Evolutionary conservation across 2,888 invertebrate genomes (phyloP).

Genomic region (Scaptodrosophila latifasciaeformis): DNA sequence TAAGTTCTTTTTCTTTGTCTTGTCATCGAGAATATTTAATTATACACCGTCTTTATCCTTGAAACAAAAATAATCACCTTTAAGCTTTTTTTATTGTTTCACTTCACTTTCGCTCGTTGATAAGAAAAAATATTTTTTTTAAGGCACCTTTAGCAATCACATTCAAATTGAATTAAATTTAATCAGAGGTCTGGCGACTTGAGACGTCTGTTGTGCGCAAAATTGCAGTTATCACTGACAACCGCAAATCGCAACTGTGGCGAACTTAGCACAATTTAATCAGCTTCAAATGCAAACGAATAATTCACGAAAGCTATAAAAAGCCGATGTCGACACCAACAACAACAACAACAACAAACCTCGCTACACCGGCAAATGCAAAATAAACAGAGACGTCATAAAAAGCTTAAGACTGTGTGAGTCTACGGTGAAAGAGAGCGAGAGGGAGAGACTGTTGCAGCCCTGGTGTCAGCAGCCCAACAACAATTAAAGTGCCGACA

Average conservation of each 20-base stretch:
- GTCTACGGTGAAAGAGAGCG: slow-evolving; percentile 15
- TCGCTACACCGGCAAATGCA: background rate
- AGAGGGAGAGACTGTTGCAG: slow-evolving; percentile 3
- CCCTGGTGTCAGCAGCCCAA: too few species aligned
- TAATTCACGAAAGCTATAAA: background rate
- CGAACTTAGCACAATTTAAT: slow-evolving; percentile 24
- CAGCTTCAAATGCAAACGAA: slow-evolving; percentile 18
- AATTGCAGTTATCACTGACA: slow-evolving; percentile 53
- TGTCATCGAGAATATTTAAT: too few species aligned
- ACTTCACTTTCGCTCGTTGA: background rate
- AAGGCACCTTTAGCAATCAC: background rate
- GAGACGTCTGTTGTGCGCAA: slow-evolving; percentile 22
- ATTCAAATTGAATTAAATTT: too few species aligned
- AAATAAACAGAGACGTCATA: slow-evolving; percentile 1
- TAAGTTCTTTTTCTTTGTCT: background rate
- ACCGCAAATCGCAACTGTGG: slow-evolving; percentile 3
- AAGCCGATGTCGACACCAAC: background rate
- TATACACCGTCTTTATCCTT: background rate
- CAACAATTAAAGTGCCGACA: background rate
- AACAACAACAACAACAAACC: background rate
- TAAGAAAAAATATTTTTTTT: background rate
- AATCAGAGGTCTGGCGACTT: too few species aligned
- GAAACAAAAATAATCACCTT: background rate
- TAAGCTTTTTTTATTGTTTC: background rate
- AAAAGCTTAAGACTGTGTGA: background rate